Percentiles rank a stretch among this genome's conserved stretches.
phyloP scores from a whole-genome alignment of 2,797 vertebrate species.

The Cirrhinus molitorella region DNA sequence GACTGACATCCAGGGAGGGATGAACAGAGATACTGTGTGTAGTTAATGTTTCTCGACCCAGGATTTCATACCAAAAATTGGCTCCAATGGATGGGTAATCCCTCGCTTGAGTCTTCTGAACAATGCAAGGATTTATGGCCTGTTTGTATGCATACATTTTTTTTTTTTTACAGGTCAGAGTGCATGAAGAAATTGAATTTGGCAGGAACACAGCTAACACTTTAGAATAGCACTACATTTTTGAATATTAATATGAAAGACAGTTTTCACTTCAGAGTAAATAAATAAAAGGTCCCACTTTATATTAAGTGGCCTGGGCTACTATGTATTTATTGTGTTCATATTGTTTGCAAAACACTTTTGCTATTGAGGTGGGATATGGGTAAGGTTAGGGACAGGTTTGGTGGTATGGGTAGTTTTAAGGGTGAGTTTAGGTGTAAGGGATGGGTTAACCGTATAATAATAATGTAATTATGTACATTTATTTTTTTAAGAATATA shows the following conservation, averaged over 20 bases:
- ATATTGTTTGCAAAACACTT: too few relatives aligned
- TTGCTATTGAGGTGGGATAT: too few relatives aligned
- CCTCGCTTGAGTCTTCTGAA: slow-evolving; percentile 16
- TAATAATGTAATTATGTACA: too few relatives aligned
- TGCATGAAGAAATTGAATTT: not conserved
- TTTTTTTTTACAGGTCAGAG: slow-evolving; percentile 41
- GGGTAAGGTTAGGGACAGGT: too few relatives aligned
- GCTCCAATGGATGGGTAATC: slow-evolving; percentile 35
- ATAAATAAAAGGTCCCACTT: not conserved
- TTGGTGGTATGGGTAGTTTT: too few relatives aligned
- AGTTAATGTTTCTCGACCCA: slow-evolving; percentile 19
- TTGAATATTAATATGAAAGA: not conserved
- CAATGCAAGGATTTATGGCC: slow-evolving; percentile 36
- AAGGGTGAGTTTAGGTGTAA: too few relatives aligned
- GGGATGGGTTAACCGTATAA: too few relatives aligned
- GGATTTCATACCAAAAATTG: slow-evolving; percentile 47
- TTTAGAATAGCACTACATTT: not conserved
- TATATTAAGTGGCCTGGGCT: too few relatives aligned
- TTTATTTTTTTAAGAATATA: too few relatives aligned
- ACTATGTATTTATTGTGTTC: too few relatives aligned
- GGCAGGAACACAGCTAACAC: not conserved
- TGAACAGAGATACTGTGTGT: slow-evolving; percentile 63
- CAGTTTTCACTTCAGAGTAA: not conserved
- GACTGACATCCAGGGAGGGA: slow-evolving; percentile 75
- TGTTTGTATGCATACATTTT: slow-evolving; percentile 26